Base-by-base conservation (phyloP, 2,797 vertebrate genomes). In the Rhinella marina region DNA sequence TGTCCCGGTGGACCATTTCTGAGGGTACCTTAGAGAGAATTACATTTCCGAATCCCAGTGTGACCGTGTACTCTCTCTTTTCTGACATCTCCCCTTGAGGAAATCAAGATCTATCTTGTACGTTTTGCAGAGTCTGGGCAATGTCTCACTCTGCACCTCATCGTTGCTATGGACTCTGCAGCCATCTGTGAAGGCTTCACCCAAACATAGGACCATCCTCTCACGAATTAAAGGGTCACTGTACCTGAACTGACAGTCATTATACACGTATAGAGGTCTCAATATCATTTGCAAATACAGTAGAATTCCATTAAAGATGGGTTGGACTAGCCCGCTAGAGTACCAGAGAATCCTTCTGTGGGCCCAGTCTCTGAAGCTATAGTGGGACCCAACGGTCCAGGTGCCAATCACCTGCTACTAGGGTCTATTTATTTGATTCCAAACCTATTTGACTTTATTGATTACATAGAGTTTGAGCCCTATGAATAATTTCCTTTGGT, bases 21-120 rank as follows among this genome's bases (percentile, higher is more conserved):
- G 64, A 25, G 14, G 48, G 48, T 73, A 72, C 76, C 62, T 80
- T 41, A 14, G 61, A 56, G 84, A 82, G 50, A 89, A 86, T 86
- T 78, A 79, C 80, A 83, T 83, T 89, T 83, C 80, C 52, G 70
- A 79, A 82, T 76, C 73, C 80, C 79, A 9, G 23, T 76, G 84
- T 64, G 84, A 78, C 81, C 61, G 59, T 79, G 80, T 86, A 78
- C 62, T 48, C 77, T 77, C 52, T 80, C 72, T 83, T 56, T 61
- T 17, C 72, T 72, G 54, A 82, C 88, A 72, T 27, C 23, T 82
- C 84, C 84, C 84, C 25, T 16, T 16, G 73, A 85, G 88, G 62
- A 86, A 72, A 29, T 17, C 64, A 52, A 78, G 48, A 85, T 89
- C 82, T 81, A 52, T 79, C 82, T 73, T 79, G 0, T 79, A 52